phyloP scores from a whole-genome alignment of 2,797 vertebrate genomes.

The Parotocinclus haroldoi region DNA sequence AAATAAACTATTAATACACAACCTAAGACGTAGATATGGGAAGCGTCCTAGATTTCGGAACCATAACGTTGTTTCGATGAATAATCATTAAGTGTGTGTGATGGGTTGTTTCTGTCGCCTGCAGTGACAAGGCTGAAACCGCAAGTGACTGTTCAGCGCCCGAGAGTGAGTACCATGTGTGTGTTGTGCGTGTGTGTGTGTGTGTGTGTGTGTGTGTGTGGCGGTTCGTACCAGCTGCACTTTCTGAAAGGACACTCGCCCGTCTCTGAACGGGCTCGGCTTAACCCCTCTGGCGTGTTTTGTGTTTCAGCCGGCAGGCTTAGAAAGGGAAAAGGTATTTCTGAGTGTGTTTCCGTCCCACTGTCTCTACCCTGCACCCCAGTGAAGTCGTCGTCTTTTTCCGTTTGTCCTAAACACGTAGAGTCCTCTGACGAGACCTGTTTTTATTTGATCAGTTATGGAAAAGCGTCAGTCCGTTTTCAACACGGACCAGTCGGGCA shows the following conservation, averaged over 20 bases:
- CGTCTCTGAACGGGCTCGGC: conserved; percentile 6
- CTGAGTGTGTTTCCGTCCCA: conserved; percentile 31
- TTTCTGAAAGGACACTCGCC: background rate
- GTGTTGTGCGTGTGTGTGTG: background rate
- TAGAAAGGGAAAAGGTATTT: conserved; percentile 79
- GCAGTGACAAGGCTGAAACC: conserved; percentile 90
- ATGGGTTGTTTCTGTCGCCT: conserved; percentile 28
- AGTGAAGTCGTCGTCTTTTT: conserved; percentile 33
- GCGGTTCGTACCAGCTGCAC: background rate
- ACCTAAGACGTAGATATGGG: too few species aligned
- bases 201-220: background rate
- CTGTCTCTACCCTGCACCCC: conserved; percentile 41
- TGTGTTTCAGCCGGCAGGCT: conserved; percentile 78
- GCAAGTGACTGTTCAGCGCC: conserved; percentile 85
- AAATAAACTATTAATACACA: too few species aligned
- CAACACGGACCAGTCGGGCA: too few species aligned
- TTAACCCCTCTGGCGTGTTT: conserved; percentile 61
- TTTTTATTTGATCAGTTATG: conserved; percentile 27
- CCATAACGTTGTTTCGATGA: background rate
- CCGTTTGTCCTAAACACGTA: conserved; percentile 12
- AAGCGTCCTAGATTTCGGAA: too few species aligned
- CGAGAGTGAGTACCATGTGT: conserved; percentile 68
- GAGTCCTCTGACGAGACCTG: background rate
- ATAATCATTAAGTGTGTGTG: conserved; percentile 2
- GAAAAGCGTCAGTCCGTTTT: too few species aligned